Percentiles rank a stretch among this genome's conserved stretches.
Evolutionary conservation across 2,888 invertebrate genomes (phyloP).

Genomic region (Scaptomyza tumidula): DNA sequence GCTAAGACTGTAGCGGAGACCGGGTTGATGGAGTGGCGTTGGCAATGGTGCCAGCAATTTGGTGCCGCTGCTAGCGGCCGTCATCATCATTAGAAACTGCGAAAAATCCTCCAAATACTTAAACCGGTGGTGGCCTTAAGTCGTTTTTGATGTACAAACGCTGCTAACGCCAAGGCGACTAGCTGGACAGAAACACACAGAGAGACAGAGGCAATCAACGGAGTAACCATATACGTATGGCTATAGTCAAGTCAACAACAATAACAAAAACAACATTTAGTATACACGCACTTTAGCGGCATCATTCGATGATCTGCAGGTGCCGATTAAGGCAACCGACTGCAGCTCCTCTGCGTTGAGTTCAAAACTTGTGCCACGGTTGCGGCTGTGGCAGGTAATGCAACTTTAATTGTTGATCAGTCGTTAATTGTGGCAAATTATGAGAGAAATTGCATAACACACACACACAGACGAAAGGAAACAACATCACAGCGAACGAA

Average conservation of each 20-base stretch:
- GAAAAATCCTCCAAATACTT: slow-evolving; percentile 71
- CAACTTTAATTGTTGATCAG: slow-evolving; percentile 77
- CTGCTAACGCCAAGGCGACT: slow-evolving; percentile 40
- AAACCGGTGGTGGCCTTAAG: slow-evolving; percentile 68
- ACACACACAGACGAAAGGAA: not conserved
- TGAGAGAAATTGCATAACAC: slow-evolving; percentile 63
- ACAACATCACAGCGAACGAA: slow-evolving; percentile 23
- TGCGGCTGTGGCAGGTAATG: slow-evolving; percentile 58
- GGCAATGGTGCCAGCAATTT: slow-evolving; percentile 55
- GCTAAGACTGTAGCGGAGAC: not conserved
- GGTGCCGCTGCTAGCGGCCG: slow-evolving; percentile 55
- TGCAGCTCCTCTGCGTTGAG: not conserved
- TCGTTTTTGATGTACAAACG: slow-evolving; percentile 70
- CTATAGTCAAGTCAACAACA: slow-evolving; percentile 21
- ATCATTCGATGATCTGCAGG: slow-evolving; percentile 65
- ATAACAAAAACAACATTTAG: slow-evolving; percentile 49
- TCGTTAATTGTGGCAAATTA: slow-evolving; percentile 79
- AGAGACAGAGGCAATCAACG: slow-evolving; percentile 52
- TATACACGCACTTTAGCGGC: slow-evolving; percentile 70
- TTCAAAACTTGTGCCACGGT: not conserved
- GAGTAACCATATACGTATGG: slow-evolving; percentile 15
- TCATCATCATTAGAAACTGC: slow-evolving; percentile 77
- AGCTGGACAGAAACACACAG: slow-evolving; percentile 5
- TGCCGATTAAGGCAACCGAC: slow-evolving; percentile 55
- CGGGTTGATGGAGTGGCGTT: slow-evolving; percentile 38